Percentiles rank a stretch among this genome's conserved stretches.
Evolutionary conservation across 2,888 invertebrate species (phyloP).

Genomic region (Neoitamus cyanurus): DNA sequence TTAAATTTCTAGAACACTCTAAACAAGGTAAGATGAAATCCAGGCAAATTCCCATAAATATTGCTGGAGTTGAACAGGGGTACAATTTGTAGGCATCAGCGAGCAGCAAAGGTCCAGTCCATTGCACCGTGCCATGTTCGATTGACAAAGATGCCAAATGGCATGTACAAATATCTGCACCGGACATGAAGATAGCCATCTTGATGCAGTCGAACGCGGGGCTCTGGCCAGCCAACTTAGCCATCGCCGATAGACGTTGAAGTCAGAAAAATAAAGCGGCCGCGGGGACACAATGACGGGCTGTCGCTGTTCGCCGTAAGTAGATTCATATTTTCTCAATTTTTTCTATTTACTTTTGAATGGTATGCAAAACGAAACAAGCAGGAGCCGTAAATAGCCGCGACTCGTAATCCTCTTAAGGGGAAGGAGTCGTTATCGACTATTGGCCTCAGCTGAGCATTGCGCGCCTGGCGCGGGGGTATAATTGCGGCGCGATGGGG

Average conservation of each 20-base stretch:
- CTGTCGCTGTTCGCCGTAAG: constrained; percentile 35
- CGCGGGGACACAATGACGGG: constrained; percentile 35
- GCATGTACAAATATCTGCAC: constrained; percentile 26
- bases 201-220: neutral
- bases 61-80: neutral
- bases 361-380: constrained; percentile 34
- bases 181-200: constrained; percentile 31
- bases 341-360: neutral
- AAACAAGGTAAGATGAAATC: neutral
- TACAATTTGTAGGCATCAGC: constrained; percentile 10
- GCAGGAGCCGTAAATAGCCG: constrained; percentile 5
- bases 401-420: constrained; percentile 20
- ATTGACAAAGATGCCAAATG: constrained; percentile 41
- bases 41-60: neutral
- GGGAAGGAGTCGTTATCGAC: constrained; percentile 16
- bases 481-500: neutral
- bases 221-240: neutral
- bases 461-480: neutral
- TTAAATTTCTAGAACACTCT: neutral
- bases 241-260: constrained; percentile 27
- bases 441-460: neutral
- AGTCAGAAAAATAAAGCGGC: constrained; percentile 25
- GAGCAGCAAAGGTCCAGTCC: neutral
- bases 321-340: constrained; percentile 30
- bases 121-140: constrained; percentile 24